Evolutionary conservation across 2,113 vertebrate species (phyloP), one percentile per base, ranked within the genome.

Genomic region (Tretioscincus oriximinensis): DNA sequence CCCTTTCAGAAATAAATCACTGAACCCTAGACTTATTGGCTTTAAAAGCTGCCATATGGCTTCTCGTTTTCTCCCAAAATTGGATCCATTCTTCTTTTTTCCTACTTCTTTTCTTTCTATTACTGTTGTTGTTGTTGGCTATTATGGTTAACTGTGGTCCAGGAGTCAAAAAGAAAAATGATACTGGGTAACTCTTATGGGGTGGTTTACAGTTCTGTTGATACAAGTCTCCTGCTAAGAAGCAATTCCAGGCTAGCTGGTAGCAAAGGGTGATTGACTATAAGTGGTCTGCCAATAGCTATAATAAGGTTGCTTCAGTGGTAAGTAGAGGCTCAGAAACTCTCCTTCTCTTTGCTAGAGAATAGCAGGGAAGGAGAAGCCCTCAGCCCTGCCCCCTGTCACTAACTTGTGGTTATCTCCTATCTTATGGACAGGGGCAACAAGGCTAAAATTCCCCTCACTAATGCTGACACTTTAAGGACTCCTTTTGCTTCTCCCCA

Each of bases 161-260:
- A 84, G 71, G 31, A 82, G 76, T 20, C 69, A 61, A 31, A 76
- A 70, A 71, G 67, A 31, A 68, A 86, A 65, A n/a, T 0, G 0
- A 67, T 61, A 65, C 14, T 21, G 3, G 4, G 78, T 9, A 69
- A 1, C 7, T 66, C 6, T 69, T 66, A n/a, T 49, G 84, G 76
- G 80, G 61, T 81, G 24, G 35, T 45, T 71, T 31, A 2, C 1
- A 20, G 61, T 49, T 75, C 24, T 9, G 6, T 11, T 0, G 21
- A 78, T 29, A 79, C 70, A 61, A 73, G 9, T 26, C 64, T 81
- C 90, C 86, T 83, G 81, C 85, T 78, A 83, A 68, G 88, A 88
- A 29, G 2, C 75, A 83, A 75, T 86, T 84, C 82, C 60, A 49
- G 86, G 41, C 73, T 72, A 74, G 82, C 81, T 75, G 68, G 80